Evolutionary conservation across 2,797 vertebrate species (phyloP).

Genomic region (Triplophysa yarkandensis): DNA sequence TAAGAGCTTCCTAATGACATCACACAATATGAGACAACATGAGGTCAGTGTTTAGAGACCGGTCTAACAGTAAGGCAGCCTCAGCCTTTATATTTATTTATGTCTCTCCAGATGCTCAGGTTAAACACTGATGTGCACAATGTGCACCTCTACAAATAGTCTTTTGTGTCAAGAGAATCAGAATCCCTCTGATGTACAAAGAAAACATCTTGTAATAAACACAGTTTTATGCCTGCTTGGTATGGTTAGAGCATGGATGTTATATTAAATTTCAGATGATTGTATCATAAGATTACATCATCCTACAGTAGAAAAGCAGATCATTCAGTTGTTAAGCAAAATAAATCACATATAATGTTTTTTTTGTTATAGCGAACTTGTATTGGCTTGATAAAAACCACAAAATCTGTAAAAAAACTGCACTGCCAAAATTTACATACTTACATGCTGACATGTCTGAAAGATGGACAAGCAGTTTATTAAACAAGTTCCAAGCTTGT

Average conservation of each 20-base stretch:
- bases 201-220: neutral
- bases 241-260: neutral
- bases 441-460: neutral
- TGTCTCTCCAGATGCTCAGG: neutral
- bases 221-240: neutral
- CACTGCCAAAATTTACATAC: too few relatives aligned
- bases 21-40: neutral
- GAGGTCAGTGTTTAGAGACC: slow-evolving; percentile 7
- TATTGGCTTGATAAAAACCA: too few relatives aligned
- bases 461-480: neutral
- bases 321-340: too few relatives aligned
- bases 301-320: neutral
- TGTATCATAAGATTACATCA: neutral
- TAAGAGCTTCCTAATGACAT: slow-evolving; percentile 10
- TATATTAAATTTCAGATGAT: slow-evolving; percentile 27
- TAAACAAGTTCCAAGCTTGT: neutral
- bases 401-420: too few relatives aligned
- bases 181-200: neutral
- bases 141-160: neutral
- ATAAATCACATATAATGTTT: too few relatives aligned
- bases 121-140: neutral
- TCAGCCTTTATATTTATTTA: slow-evolving; percentile 1
- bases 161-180: neutral
- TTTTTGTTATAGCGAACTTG: too few relatives aligned
- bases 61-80: neutral